Evolutionary conservation across 2,797 vertebrate species (phyloP).

Genomic region (Meriones psammophilus): DNA sequence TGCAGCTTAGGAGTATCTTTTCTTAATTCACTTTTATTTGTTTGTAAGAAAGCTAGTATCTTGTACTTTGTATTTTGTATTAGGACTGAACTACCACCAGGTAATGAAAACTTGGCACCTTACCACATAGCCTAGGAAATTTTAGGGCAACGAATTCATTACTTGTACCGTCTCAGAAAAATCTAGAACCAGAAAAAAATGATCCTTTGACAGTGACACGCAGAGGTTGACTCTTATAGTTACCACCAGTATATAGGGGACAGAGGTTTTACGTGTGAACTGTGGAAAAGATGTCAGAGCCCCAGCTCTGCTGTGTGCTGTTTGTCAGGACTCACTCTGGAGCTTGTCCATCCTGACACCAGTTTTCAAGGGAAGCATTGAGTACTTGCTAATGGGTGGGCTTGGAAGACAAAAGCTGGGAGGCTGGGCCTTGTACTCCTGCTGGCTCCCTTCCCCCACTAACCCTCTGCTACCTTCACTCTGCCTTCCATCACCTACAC

Average conservation of each 20-base stretch:
- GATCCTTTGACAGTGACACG: neutral
- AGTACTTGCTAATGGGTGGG: conserved; percentile 67
- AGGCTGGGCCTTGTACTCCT: conserved; percentile 50
- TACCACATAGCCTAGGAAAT: neutral
- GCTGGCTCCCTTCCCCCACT: conserved; percentile 41
- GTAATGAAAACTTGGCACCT: neutral
- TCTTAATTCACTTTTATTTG: neutral
- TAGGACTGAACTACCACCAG: neutral
- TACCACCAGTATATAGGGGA: conserved; percentile 29
- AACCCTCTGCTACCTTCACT: neutral
- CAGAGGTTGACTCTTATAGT: conserved; percentile 34
- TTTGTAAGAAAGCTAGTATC: neutral
- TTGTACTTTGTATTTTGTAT: conserved; percentile 31
- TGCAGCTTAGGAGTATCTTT: neutral
- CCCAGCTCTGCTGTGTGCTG: conserved; percentile 77
- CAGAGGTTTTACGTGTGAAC: conserved; percentile 78
- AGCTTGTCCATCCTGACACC: conserved; percentile 75
- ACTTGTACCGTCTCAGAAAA: conserved; percentile 44
- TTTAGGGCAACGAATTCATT: neutral
- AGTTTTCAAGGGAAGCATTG: conserved; percentile 73
- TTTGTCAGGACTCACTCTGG: conserved; percentile 83
- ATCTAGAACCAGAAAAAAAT: conserved; percentile 23
- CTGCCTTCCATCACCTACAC: no score
- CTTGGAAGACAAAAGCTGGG: conserved; percentile 61
- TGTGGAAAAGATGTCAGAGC: conserved; percentile 83